phyloP scores from a whole-genome alignment of 2,888 invertebrate species.

The Gasteruption jaculator region DNA sequence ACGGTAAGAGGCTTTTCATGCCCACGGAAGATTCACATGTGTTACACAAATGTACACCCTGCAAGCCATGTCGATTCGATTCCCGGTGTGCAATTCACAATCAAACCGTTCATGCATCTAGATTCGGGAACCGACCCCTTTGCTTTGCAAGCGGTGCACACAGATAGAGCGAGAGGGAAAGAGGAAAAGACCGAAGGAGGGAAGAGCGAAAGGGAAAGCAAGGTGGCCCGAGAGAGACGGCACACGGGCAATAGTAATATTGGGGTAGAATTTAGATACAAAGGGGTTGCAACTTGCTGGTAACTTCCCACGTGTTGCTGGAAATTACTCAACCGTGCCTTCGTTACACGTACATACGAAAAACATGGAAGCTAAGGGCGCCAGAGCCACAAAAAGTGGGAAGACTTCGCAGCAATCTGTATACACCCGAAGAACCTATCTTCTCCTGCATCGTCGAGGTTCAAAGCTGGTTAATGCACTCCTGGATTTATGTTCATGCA shows the following conservation, averaged over 20 bases:
- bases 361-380: no score
- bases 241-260: slow-evolving; percentile 10
- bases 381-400: no score
- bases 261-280: slow-evolving; percentile 8
- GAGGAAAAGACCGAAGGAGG: background rate
- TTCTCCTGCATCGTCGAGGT: background rate
- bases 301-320: slow-evolving; percentile 21
- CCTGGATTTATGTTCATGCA: slow-evolving; percentile 5
- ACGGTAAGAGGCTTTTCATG: no score
- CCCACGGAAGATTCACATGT: no score
- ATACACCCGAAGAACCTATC: background rate
- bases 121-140: slow-evolving; percentile 15
- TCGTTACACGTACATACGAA: no score
- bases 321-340: slow-evolving; percentile 17
- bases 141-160: background rate
- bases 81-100: slow-evolving; percentile 19
- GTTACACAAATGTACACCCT: no score
- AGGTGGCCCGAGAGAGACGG: background rate
- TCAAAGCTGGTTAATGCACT: slow-evolving; percentile 12
- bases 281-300: slow-evolving; percentile 6
- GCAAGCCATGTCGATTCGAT: no score
- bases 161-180: background rate
- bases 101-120: slow-evolving; percentile 24
- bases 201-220: background rate
- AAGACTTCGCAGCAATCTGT: no score